Percentiles rank a stretch among this genome's conserved stretches.
These are phyloP conservation scores for Dromius quadrimaculatus DNA, from an alignment of 2,888 invertebrate species.

Conservation along the genomic window DNA sequence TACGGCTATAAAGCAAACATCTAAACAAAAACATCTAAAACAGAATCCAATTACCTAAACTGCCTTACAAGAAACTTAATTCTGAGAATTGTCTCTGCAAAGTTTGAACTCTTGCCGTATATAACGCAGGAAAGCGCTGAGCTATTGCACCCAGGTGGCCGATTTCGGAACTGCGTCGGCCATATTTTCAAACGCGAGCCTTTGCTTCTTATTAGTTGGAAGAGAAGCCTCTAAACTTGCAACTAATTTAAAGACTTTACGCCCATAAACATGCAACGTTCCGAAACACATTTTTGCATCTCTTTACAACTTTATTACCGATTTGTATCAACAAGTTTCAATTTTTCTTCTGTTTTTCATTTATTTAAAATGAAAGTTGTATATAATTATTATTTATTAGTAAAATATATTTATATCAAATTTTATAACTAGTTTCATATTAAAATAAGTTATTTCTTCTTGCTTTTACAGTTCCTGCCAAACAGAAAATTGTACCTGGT, in stretches of 20 bases:
- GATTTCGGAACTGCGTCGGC: slow-evolving; percentile 62
- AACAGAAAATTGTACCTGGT: slow-evolving; percentile 56
- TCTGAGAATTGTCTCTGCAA: slow-evolving; percentile 37
- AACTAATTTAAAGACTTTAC: slow-evolving; percentile 49
- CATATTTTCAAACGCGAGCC: slow-evolving; percentile 62
- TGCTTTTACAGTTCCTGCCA: slow-evolving; percentile 60
- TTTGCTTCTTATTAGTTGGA: slow-evolving; percentile 64
- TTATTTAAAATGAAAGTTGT: no score
- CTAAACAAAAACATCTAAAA: slow-evolving; percentile 50
- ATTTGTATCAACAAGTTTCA: not conserved
- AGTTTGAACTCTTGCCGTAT: slow-evolving; percentile 35
- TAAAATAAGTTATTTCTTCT: no score
- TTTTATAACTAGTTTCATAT: no score
- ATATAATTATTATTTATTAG: no score
- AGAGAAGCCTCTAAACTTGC: slow-evolving; percentile 32
- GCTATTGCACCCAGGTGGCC: slow-evolving; percentile 62
- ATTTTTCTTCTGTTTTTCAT: not conserved
- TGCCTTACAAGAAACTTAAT: slow-evolving; percentile 48
- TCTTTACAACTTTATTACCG: not conserved
- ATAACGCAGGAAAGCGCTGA: slow-evolving; percentile 59
- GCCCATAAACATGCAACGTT: slow-evolving; percentile 36
- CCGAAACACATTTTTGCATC: slow-evolving; percentile 24
- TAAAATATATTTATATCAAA: no score
- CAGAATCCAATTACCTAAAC: slow-evolving; percentile 46
- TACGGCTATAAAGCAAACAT: slow-evolving; percentile 44